These are phyloP conservation scores for Coranthus polyacanthus DNA, from an alignment of 2,797 vertebrate genomes.

Conservation along the genomic window DNA sequence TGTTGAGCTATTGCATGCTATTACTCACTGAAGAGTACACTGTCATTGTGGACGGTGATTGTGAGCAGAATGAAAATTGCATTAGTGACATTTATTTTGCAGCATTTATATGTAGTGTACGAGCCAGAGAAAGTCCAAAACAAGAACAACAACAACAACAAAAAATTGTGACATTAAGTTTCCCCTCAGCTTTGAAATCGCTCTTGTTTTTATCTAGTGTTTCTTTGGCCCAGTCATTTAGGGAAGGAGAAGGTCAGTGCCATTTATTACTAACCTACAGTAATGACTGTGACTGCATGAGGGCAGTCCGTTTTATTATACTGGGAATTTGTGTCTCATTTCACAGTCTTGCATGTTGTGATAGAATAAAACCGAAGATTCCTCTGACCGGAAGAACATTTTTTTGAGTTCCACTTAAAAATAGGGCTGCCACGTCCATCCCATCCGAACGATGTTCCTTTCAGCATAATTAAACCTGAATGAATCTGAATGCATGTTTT, in stretches of 20 bases:
- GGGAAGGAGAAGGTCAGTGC: constrained; percentile 38
- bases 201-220: constrained; percentile 23
- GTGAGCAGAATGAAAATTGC: constrained; percentile 52
- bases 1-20: constrained; percentile 48
- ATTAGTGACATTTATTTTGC: constrained; percentile 4
- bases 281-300: constrained; percentile 28
- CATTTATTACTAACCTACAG: constrained; percentile 41
- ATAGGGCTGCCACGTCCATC: constrained; percentile 11
- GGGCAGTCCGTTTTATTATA: constrained; percentile 17
- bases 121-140: constrained; percentile 6
- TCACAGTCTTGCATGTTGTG: neutral
- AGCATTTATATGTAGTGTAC: constrained; percentile 1
- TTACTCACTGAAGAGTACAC: constrained; percentile 60
- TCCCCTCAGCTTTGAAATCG: constrained; percentile 17
- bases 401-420: constrained; percentile 22
- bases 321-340: constrained; percentile 17
- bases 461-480: too few relatives aligned
- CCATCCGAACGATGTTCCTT: neutral
- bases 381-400: neutral
- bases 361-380: constrained; percentile 15
- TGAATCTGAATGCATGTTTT: too few relatives aligned
- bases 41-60: constrained; percentile 50
- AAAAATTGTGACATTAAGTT: constrained; percentile 2
- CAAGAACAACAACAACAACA: too few relatives aligned
- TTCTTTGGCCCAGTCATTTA: constrained; percentile 35